Percentiles rank a stretch among this genome's conserved stretches.
phyloP scores from a whole-genome alignment of 2,113 vertebrate genomes.

The Xiphias gladius region DNA sequence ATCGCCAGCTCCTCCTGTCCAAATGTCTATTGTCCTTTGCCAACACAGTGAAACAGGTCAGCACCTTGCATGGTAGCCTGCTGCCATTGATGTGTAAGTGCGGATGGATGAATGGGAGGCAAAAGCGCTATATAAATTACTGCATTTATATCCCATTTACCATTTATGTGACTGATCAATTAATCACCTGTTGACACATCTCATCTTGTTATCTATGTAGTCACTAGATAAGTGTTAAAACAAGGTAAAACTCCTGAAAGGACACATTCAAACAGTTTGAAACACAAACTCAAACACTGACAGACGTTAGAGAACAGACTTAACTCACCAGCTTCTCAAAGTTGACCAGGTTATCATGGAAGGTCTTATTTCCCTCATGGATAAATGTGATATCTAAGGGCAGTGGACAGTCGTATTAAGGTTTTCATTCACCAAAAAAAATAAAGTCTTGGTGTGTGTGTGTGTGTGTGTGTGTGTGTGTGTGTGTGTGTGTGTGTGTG shows the following conservation, averaged over 20 bases:
- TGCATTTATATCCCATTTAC: neutral
- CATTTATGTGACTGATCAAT: neutral
- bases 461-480: neutral
- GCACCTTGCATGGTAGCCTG: too few species aligned
- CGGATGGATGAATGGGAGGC: too few species aligned
- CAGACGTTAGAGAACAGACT: constrained; percentile 5
- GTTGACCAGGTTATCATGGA: constrained; percentile 98
- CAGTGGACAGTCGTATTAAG: constrained; percentile 11
- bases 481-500: too few species aligned
- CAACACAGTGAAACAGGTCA: too few species aligned
- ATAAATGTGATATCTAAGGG: constrained; percentile 97
- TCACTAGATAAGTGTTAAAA: neutral
- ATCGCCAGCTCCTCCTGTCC: too few species aligned
- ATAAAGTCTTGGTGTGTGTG: neutral
- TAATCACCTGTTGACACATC: neutral
- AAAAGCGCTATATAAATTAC: too few species aligned
- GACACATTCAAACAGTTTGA: constrained; percentile 1
- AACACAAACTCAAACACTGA: neutral
- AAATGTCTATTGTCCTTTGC: too few species aligned
- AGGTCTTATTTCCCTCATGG: constrained; percentile 99
- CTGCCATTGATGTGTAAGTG: too few species aligned
- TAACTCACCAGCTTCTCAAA: constrained; percentile 98
- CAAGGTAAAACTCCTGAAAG: neutral
- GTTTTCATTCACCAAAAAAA: constrained; percentile 4
- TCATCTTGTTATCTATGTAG: neutral